phyloP scores from a whole-genome alignment of 2,888 invertebrate genomes.

The Pomacea canaliculata region DNA sequence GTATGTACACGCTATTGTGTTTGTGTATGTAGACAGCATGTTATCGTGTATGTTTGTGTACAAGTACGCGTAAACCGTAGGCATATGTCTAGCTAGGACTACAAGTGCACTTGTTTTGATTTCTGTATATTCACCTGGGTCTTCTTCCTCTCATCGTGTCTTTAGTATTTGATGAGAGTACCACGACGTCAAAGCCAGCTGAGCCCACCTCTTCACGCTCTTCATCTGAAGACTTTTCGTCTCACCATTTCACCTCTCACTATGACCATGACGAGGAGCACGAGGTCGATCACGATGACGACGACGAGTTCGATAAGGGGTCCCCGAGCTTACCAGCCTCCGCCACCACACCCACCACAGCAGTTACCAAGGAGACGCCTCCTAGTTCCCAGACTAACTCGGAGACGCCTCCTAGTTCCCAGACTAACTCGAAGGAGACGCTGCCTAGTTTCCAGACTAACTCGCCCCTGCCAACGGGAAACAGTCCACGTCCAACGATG shows the following conservation, averaged over 20 bases:
- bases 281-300: too few species aligned
- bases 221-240: background rate
- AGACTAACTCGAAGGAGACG: background rate
- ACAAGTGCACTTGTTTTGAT: too few species aligned
- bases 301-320: too few species aligned
- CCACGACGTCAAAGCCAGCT: background rate
- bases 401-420: background rate
- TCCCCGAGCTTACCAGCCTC: background rate
- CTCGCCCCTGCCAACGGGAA: background rate
- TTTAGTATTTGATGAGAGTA: background rate
- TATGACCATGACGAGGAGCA: too few species aligned
- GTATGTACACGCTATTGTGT: background rate
- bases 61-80: background rate
- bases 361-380: background rate
- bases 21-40: background rate
- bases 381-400: too few species aligned
- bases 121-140: too few species aligned
- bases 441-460: background rate
- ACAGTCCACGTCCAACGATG: background rate
- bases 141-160: too few species aligned
- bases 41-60: conserved; percentile 14
- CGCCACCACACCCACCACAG: background rate
- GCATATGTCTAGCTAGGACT: background rate
- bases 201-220: background rate
- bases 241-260: too few species aligned